Evolutionary conservation across 2,888 invertebrate species (phyloP).

Genomic region (Ennomos erosarius): DNA sequence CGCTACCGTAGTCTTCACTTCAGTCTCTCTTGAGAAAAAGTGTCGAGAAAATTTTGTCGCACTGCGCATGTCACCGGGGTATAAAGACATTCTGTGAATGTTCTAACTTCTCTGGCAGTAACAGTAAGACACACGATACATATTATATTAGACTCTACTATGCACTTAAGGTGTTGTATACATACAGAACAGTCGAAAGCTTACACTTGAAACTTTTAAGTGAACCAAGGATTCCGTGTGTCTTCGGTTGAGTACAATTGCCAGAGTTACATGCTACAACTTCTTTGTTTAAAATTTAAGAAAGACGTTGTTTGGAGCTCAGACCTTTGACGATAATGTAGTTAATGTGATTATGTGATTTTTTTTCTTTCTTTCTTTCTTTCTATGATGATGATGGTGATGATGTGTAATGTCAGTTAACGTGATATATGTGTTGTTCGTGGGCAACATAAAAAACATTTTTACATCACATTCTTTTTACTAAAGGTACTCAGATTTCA

Average conservation of each 20-base stretch:
- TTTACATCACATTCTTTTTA: no score
- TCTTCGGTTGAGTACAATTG: slow-evolving; percentile 37
- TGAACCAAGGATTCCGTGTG: slow-evolving; percentile 57
- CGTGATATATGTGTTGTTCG: no score
- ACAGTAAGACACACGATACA: slow-evolving; percentile 65
- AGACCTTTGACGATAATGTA: no score
- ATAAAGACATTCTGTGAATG: slow-evolving; percentile 18
- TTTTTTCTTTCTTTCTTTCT: no score
- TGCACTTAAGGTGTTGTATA: slow-evolving; percentile 64
- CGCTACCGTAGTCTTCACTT: no score
- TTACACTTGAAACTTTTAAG: slow-evolving; percentile 66
- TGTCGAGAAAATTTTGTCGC: no score
- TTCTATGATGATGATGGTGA: no score
- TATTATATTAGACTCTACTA: slow-evolving; percentile 72
- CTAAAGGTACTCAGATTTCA: slow-evolving; percentile 1
- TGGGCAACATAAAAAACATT: no score
- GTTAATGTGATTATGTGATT: no score
- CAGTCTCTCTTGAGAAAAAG: no score
- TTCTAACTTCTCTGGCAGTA: slow-evolving; percentile 38
- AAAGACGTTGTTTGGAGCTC: slow-evolving; percentile 1
- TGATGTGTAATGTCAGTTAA: no score
- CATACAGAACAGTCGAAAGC: slow-evolving; percentile 58
- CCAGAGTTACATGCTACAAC: slow-evolving; percentile 5
- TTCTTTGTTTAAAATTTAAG: slow-evolving; percentile 21
- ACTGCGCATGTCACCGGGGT: no score